These are phyloP conservation scores for Drosophila bipectinata DNA, from an alignment of 1,140 invertebrate species.

Conservation along the genomic window DNA sequence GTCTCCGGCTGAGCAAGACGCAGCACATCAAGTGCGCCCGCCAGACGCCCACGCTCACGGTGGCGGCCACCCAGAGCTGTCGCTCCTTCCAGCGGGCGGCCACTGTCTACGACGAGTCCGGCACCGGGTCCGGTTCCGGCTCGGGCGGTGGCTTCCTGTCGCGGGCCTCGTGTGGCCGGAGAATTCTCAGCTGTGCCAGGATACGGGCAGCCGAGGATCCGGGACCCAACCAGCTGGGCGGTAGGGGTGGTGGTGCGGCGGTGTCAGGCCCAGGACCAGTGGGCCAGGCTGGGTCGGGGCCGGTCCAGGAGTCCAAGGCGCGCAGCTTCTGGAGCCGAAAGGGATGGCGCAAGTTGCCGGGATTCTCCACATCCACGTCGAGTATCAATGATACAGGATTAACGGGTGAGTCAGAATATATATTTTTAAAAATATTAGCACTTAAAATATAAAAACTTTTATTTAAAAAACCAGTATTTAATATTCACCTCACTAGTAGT, in stretches of 20 bases:
- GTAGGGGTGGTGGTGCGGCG: neutral
- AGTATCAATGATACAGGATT: constrained; percentile 87
- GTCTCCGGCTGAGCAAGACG: constrained; percentile 85
- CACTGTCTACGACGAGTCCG: constrained; percentile 39
- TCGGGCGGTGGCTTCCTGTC: constrained; percentile 53
- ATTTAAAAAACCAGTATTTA: neutral
- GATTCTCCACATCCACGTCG: constrained; percentile 87
- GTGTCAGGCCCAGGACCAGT: neutral
- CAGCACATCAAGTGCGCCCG: constrained; percentile 78
- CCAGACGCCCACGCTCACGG: constrained; percentile 51
- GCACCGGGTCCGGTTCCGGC: neutral
- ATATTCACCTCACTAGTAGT: neutral
- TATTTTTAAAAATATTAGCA: too few relatives aligned
- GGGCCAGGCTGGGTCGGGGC: neutral
- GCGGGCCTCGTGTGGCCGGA: constrained; percentile 70
- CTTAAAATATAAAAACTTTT: neutral
- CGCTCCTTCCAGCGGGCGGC: constrained; percentile 69
- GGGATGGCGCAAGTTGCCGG: constrained; percentile 90
- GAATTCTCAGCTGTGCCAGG: constrained; percentile 73
- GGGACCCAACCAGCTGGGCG: constrained; percentile 50
- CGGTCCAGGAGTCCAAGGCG: constrained; percentile 75
- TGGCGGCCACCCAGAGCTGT: constrained; percentile 58
- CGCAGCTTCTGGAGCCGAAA: constrained; percentile 89
- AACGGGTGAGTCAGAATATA: constrained; percentile 84
- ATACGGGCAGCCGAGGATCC: constrained; percentile 79